phyloP scores from a whole-genome alignment of 2,797 vertebrate genomes.

The Phylloscopus collybita region DNA sequence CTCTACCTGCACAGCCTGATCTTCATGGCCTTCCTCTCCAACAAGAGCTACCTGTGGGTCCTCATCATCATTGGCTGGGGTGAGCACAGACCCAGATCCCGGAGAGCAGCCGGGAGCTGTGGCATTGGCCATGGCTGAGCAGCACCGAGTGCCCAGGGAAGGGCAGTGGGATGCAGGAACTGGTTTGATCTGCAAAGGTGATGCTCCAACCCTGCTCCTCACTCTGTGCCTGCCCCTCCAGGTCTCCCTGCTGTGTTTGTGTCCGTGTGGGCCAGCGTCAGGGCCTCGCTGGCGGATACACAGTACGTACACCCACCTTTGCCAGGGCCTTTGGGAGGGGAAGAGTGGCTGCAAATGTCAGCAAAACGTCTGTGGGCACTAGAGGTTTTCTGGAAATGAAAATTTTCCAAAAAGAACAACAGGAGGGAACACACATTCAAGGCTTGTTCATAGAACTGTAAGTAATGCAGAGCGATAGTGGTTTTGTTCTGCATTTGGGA shows the following conservation, averaged over 20 bases:
- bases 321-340: neutral
- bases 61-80: conserved; percentile 93
- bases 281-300: conserved; percentile 90
- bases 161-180: neutral
- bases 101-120: neutral
- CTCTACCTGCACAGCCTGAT: conserved; percentile 92
- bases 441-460: neutral
- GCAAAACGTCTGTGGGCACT: neutral
- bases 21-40: conserved; percentile 94
- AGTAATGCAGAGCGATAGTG: accelerated
- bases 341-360: neutral
- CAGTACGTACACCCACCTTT: conserved; percentile 82
- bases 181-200: neutral
- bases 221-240: conserved; percentile 44
- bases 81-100: conserved; percentile 53
- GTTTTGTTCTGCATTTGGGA: neutral
- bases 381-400: neutral
- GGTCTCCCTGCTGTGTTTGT: conserved; percentile 91
- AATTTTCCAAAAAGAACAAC: neutral
- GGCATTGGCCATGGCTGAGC: accelerated
- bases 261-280: conserved; percentile 89
- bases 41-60: conserved; percentile 90
- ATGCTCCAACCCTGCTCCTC: neutral
- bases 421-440: accelerated
- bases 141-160: accelerated